Base-by-base conservation (phyloP, 2,888 invertebrate genomes). In the Ephialtes manifestator region DNA sequence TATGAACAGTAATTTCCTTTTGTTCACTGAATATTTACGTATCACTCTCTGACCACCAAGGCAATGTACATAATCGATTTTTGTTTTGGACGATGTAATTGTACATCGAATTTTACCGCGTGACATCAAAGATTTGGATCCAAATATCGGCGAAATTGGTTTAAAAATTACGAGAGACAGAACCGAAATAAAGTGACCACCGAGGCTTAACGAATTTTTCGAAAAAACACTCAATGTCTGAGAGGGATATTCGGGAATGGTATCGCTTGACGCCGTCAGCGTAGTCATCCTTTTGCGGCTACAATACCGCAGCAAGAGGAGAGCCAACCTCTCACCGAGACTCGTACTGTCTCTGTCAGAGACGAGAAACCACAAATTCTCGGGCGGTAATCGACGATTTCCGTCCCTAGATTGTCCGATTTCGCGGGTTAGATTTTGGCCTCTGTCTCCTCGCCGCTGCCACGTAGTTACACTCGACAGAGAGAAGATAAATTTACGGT, bases 371-470 rank as follows among this genome's bases (percentile, higher is more conserved):
- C 91, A 88, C 91, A 91, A 90, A 91, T 90, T 87, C 90, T 90
- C 13, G 87, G 87, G 81, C 87, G 87, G 90, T 91, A 91, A 91
- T 91, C 90, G 91, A 88, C 90, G 90, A 91, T 91, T 91, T 91
- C 91, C 91, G 91, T 87, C 89, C 89, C 89, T 90, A 89, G 88
- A 90, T 90, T 89, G 88, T 89, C 85, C 84, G 88, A 88, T 86
- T 87, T 81, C 83, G 84, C 84, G 86, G 80, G 87, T 82, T 86
- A 78, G 81, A 65, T 81, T 46, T 43, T 71, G 48, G 67, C 75
- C 53, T 75, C 75, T 60, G 72, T 46, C 72, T 58, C 28, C 48
- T 31, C 58, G 48, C 15, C 28, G 48, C 65, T 55, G 43, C 48
- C 67, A 13, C 55, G 53, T 24, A 4, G 24, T 1, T 48, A 39